A percentile compares a stretch with the other conserved stretches of the same genome.
phyloP scores from a whole-genome alignment of 2,113 vertebrate genomes.

The Artemisiospiza belli region DNA sequence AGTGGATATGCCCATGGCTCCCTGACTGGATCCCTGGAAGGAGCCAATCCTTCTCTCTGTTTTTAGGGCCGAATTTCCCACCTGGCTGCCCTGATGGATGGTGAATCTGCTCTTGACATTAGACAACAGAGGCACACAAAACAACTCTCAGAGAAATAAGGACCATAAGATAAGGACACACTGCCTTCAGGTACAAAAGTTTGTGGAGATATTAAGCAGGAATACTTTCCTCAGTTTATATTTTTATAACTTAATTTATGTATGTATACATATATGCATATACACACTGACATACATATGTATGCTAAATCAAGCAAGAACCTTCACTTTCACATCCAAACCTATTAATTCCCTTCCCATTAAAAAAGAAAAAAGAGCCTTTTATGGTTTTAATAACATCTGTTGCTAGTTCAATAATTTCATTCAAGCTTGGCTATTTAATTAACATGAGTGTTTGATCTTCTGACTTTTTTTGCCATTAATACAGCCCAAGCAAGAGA shows the following conservation, averaged over 20 bases:
- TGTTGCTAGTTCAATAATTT: constrained; percentile 12
- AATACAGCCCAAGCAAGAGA: background rate
- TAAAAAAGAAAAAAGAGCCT: background rate
- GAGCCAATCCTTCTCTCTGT: background rate
- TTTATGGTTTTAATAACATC: constrained; percentile 11
- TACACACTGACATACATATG: background rate
- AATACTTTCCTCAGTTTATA: background rate
- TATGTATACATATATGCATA: background rate
- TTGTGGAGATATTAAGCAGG: background rate
- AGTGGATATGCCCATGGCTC: background rate
- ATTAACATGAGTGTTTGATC: constrained; percentile 38
- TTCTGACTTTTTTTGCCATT: constrained; percentile 6
- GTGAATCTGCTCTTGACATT: background rate
- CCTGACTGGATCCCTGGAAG: background rate
- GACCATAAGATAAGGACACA: background rate
- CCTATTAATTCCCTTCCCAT: background rate
- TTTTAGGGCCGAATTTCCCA: background rate
- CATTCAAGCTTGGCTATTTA: constrained; percentile 37
- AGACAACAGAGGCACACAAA: background rate
- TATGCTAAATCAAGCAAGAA: background rate
- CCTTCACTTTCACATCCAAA: background rate
- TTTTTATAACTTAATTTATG: background rate
- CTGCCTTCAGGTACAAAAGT: background rate
- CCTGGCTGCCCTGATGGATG: background rate
- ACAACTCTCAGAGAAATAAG: background rate